Conservation (phyloP, 2,888 invertebrate genomes). For the Cephus pygmeus region DNA sequence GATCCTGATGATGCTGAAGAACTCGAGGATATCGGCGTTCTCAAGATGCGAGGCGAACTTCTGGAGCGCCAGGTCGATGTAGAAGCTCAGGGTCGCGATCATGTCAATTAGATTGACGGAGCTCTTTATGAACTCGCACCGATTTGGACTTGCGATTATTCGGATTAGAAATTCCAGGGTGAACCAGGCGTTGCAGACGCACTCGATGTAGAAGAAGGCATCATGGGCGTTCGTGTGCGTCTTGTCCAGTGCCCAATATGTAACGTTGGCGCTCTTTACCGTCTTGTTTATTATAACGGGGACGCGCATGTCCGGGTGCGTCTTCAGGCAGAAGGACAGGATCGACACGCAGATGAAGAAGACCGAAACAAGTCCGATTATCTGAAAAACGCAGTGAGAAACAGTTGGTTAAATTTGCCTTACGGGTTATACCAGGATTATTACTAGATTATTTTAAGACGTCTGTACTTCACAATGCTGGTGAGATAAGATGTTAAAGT, state of each 20-base stretch:
- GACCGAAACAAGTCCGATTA: constrained; percentile 97
- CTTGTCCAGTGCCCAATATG: constrained; percentile 88
- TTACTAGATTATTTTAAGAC: neutral
- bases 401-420: neutral
- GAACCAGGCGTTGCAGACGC: constrained; percentile 99
- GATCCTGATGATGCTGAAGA: constrained; percentile 97
- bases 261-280: constrained; percentile 80
- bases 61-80: constrained; percentile 91
- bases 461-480: neutral
- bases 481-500: neutral
- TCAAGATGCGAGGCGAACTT: constrained; percentile 91
- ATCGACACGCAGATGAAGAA: constrained; percentile 99
- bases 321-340: constrained; percentile 99
- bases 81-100: constrained; percentile 98
- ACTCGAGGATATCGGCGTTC: constrained; percentile 96
- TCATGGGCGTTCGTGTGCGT: constrained; percentile 95
- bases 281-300: constrained; percentile 86
- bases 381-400: constrained; percentile 73
- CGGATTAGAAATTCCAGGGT: constrained; percentile 94
- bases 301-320: constrained; percentile 97
- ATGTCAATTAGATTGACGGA: constrained; percentile 99
- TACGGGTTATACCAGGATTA: neutral
- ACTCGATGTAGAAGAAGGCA: constrained; percentile 98
- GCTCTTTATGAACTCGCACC: constrained; percentile 93
- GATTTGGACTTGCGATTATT: constrained; percentile 93